These are phyloP conservation scores for Chlorops oryzae DNA, from an alignment of 1,140 invertebrate species.

Conservation along the genomic window DNA sequence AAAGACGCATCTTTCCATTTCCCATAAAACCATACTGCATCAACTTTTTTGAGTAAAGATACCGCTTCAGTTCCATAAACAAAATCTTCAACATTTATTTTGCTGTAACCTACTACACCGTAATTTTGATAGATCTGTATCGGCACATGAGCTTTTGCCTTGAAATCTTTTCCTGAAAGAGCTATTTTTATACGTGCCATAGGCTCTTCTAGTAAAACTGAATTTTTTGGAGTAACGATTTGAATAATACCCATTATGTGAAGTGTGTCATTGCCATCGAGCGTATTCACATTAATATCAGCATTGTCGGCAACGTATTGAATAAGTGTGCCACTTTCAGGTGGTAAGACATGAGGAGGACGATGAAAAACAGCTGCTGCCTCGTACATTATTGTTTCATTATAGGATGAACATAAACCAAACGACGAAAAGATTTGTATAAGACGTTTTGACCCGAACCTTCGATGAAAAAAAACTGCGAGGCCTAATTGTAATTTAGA, in stretches of 20 bases:
- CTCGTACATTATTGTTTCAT: slow-evolving; percentile 35
- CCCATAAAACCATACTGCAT: slow-evolving; percentile 27
- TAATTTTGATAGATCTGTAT: slow-evolving; percentile 29
- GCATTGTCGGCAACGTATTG: slow-evolving; percentile 47
- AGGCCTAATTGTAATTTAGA: slow-evolving; percentile 37
- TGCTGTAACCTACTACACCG: slow-evolving; percentile 13
- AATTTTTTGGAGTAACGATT: slow-evolving; percentile 10
- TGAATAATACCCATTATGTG: slow-evolving; percentile 45
- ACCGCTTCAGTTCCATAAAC: slow-evolving; percentile 16
- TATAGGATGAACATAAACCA: slow-evolving; percentile 40
- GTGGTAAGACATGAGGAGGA: slow-evolving; percentile 34
- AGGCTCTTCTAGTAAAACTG: slow-evolving; percentile 17
- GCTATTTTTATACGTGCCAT: slow-evolving; percentile 13
- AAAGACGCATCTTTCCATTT: slow-evolving; percentile 24
- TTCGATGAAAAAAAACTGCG: slow-evolving; percentile 40
- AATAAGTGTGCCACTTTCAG: slow-evolving; percentile 38
- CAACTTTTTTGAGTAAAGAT: slow-evolving; percentile 19
- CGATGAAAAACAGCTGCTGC: slow-evolving; percentile 39
- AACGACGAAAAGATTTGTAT: slow-evolving; percentile 36
- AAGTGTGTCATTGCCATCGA: slow-evolving; percentile 44
- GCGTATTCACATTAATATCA: slow-evolving; percentile 44
- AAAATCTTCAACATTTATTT: too few species aligned
- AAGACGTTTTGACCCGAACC: slow-evolving; percentile 37
- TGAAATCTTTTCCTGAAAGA: slow-evolving; percentile 26
- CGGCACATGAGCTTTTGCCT: slow-evolving; percentile 26